phyloP scores from a whole-genome alignment of 2,797 vertebrate genomes.

The Limnodromus scolopaceus region DNA sequence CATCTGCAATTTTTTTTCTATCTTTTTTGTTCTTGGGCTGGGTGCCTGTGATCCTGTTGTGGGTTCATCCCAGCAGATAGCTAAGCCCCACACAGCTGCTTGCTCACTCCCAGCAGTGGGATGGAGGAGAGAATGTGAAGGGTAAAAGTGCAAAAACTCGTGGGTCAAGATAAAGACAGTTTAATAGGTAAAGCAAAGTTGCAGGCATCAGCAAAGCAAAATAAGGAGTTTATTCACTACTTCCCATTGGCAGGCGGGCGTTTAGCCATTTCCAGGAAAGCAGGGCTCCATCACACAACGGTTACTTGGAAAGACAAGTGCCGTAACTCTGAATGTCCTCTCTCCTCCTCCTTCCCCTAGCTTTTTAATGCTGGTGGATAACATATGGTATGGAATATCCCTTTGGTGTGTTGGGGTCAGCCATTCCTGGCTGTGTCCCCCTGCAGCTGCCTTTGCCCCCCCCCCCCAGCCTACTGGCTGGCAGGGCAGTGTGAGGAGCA shows the following conservation, averaged over 20 bases:
- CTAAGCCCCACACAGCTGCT: neutral
- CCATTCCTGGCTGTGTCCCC: neutral
- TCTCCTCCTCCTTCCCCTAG: neutral
- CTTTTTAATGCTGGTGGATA: neutral
- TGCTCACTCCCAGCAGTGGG: neutral
- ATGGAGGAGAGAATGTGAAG: neutral
- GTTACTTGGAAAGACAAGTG: neutral
- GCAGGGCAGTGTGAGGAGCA: neutral
- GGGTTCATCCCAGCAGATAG: neutral
- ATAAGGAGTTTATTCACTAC: neutral
- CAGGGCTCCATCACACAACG: rapidly evolving
- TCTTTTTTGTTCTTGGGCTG: neutral
- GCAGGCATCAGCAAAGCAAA: rapidly evolving
- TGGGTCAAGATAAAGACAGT: neutral
- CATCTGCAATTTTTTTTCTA: rapidly evolving
- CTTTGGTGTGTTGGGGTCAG: neutral
- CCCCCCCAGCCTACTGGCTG: neutral
- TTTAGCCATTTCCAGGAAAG: neutral
- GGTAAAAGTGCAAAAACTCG: neutral
- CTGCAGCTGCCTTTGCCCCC: neutral
- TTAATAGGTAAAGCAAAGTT: neutral
- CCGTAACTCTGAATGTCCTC: rapidly evolving
- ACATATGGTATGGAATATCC: neutral
- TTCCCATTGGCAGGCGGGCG: neutral
- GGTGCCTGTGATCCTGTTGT: neutral